These are phyloP conservation scores for Ophioderma brevispina DNA, from an alignment of 35 echinoderm and acorn worm genomes.

Conservation along the genomic window DNA sequence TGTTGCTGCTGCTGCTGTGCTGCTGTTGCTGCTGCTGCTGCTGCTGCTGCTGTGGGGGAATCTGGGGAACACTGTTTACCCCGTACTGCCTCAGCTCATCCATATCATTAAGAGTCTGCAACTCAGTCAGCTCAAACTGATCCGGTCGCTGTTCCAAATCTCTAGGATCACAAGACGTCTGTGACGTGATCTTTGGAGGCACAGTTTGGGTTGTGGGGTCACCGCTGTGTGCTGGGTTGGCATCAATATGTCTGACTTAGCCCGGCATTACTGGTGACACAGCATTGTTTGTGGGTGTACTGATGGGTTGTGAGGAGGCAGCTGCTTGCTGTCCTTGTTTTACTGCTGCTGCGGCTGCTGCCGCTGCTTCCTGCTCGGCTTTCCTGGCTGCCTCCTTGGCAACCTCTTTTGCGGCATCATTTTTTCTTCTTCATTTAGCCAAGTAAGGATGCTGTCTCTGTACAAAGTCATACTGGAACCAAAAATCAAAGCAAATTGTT, in stretches of 20 bases:
- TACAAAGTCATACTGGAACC: slow-evolving; percentile 53
- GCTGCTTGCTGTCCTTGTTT: neutral
- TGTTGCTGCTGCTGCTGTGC: too few species aligned
- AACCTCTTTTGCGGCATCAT: slow-evolving; percentile 41
- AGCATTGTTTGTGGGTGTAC: neutral
- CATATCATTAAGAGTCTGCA: slow-evolving; percentile 92
- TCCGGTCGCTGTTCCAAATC: slow-evolving; percentile 86
- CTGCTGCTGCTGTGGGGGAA: neutral
- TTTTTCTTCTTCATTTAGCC: slow-evolving; percentile 20
- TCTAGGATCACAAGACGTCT: slow-evolving; percentile 56
- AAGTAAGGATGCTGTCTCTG: slow-evolving; percentile 53
- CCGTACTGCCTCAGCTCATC: slow-evolving; percentile 88
- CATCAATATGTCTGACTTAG: neutral
- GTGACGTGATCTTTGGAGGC: neutral
- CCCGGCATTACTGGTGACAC: neutral
- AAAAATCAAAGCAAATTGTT: neutral
- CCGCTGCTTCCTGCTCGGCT: slow-evolving; percentile 33
- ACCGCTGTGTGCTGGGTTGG: slow-evolving; percentile 4
- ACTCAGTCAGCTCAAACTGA: slow-evolving; percentile 91
- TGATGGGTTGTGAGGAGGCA: neutral
- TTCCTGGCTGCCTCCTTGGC: slow-evolving; percentile 17
- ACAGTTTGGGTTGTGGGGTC: neutral
- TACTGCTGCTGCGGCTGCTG: slow-evolving; percentile 17
- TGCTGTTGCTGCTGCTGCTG: too few species aligned
- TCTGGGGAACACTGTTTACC: slow-evolving; percentile 21